phyloP scores from a whole-genome alignment of 1,140 invertebrate species.

The Tyrophagus putrescentiae region DNA sequence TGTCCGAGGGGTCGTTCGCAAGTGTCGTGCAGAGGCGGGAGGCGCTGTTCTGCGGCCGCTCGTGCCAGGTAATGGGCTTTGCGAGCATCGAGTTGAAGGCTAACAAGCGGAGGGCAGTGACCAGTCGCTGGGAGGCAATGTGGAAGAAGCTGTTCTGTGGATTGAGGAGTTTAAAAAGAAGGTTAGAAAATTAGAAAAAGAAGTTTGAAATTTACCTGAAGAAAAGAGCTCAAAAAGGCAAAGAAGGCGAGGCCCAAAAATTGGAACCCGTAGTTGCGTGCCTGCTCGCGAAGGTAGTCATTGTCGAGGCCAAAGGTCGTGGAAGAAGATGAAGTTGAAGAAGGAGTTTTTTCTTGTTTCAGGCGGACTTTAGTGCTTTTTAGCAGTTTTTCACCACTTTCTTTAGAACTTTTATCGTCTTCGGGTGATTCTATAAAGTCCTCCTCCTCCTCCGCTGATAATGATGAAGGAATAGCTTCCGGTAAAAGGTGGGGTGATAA shows the following conservation, averaged over 20 bases:
- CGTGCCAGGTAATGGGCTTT: conserved; percentile 61
- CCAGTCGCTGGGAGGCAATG: conserved; percentile 52
- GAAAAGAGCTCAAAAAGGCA: conserved; percentile 10
- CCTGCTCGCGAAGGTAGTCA: no score
- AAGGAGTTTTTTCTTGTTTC: no score
- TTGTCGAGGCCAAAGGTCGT: no score
- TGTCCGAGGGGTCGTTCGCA: conserved; percentile 57
- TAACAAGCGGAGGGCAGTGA: conserved; percentile 46
- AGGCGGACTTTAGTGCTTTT: no score
- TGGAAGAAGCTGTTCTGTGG: conserved; percentile 50
- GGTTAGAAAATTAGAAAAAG: neutral
- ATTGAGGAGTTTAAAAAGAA: neutral
- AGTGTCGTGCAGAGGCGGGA: conserved; percentile 59
- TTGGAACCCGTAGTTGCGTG: no score
- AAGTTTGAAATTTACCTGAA: conserved; percentile 5
- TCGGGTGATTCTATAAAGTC: no score
- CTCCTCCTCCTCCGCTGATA: no score
- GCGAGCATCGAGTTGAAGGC: conserved; percentile 55
- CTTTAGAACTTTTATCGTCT: no score
- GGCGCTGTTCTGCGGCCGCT: conserved; percentile 54
- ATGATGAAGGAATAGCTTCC: no score
- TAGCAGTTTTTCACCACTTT: no score
- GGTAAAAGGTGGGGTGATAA: neutral
- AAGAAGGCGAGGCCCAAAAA: no score
- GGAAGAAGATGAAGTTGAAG: no score